Conservation (phyloP, 2,888 invertebrate genomes). For the Eupeodes latifasciatus region DNA sequence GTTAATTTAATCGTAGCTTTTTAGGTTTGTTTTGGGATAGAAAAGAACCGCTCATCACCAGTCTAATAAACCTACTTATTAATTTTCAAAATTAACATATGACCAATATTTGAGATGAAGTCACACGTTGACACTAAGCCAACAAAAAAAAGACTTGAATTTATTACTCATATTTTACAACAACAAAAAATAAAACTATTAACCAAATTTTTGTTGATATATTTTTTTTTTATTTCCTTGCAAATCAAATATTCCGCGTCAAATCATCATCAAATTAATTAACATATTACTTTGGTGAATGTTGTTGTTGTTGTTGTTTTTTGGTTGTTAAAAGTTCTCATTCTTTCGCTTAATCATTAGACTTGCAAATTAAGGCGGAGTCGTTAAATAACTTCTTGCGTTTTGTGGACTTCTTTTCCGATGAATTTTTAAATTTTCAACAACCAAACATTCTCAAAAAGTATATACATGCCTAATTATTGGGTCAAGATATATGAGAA, state of each 20-base stretch:
- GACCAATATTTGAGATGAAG: slow-evolving; percentile 64
- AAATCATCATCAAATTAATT: slow-evolving; percentile 16
- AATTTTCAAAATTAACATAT: slow-evolving; percentile 62
- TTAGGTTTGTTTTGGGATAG: background rate
- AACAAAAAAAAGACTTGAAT: slow-evolving; percentile 8
- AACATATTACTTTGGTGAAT: slow-evolving; percentile 5
- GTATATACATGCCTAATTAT: slow-evolving; percentile 54
- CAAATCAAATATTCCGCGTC: slow-evolving; percentile 39
- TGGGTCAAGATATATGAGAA: slow-evolving; percentile 54
- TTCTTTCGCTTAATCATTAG: slow-evolving; percentile 51
- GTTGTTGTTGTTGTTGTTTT: background rate
- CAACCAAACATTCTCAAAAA: slow-evolving; percentile 4
- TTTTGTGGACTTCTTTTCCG: slow-evolving; percentile 31
- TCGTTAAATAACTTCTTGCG: background rate
- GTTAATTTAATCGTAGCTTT: slow-evolving; percentile 45
- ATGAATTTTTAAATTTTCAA: slow-evolving; percentile 52
- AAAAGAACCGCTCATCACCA: slow-evolving; percentile 60
- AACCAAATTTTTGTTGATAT: slow-evolving; percentile 22
- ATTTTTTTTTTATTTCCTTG: background rate
- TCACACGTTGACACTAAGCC: slow-evolving; percentile 53
- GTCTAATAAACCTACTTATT: slow-evolving; percentile 60
- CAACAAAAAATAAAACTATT: background rate
- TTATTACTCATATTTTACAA: background rate
- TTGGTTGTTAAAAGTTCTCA: slow-evolving; percentile 17
- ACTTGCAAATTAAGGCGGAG: slow-evolving; percentile 62